Conservation (phyloP, 1,140 invertebrate genomes). For the Camponotus pennsylvanicus region DNA sequence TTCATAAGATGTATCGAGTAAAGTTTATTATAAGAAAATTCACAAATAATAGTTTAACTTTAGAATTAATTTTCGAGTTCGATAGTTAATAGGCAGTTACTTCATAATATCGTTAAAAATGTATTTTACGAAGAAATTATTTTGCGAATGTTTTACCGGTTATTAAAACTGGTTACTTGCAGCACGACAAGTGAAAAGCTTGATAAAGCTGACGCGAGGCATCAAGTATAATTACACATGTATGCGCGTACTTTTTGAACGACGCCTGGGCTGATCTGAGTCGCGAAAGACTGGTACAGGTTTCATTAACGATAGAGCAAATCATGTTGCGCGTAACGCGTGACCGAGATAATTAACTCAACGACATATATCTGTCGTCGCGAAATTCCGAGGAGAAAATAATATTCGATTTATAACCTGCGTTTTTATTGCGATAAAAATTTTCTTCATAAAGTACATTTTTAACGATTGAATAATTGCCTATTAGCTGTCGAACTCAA, state of each 20-base stretch:
- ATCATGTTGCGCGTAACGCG: conserved; percentile 42
- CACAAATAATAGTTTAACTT: not conserved
- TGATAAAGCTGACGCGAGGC: conserved; percentile 25
- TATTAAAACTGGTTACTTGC: conserved; percentile 17
- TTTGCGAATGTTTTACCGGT: conserved; percentile 7
- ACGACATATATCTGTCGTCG: conserved; percentile 48
- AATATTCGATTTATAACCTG: conserved; percentile 9
- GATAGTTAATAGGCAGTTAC: not conserved
- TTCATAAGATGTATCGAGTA: conserved; percentile 3
- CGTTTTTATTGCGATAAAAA: not conserved
- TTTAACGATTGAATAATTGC: too few species aligned
- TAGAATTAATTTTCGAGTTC: not conserved
- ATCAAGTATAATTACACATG: conserved; percentile 40
- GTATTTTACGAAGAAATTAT: not conserved
- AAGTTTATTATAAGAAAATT: not conserved
- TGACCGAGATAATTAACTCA: conserved; percentile 39
- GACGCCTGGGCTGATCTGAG: conserved; percentile 20
- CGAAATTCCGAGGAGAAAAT: conserved; percentile 16
- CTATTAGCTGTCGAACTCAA: too few species aligned
- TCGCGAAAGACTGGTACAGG: conserved; percentile 15
- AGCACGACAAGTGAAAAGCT: conserved; percentile 5
- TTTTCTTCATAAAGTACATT: too few species aligned
- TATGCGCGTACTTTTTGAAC: conserved; percentile 1
- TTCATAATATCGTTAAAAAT: conserved; percentile 17
- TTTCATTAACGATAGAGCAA: conserved; percentile 52